phyloP scores from a whole-genome alignment of 2,797 vertebrate genomes.

The Centroberyx gerrardi region DNA sequence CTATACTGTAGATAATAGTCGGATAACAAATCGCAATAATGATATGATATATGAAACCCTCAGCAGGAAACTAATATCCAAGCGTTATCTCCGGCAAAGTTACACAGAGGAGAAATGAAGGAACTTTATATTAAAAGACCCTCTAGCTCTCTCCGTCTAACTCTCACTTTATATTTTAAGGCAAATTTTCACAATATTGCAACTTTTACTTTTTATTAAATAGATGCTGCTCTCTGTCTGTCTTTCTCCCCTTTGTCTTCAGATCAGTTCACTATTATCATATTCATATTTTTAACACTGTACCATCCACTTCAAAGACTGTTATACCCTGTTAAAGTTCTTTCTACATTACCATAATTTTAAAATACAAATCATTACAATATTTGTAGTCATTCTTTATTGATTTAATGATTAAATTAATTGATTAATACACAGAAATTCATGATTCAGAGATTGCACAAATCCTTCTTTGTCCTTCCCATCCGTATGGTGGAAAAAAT shows the following conservation, averaged over 20 bases:
- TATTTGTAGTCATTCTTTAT: no score
- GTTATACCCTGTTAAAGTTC: no score
- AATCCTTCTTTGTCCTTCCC: no score
- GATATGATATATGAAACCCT: slow-evolving; percentile 69
- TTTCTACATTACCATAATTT: no score
- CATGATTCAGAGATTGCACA: no score
- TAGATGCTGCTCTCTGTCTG: slow-evolving; percentile 16
- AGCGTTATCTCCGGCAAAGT: slow-evolving; percentile 64
- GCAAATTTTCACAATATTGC: slow-evolving; percentile 60
- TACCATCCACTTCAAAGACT: no score
- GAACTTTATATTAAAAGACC: slow-evolving; percentile 76
- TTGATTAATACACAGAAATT: no score
- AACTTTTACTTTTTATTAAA: slow-evolving; percentile 53
- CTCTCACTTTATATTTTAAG: slow-evolving; percentile 59
- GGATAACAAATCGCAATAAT: slow-evolving; percentile 72
- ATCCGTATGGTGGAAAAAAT: no score
- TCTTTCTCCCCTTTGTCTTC: background rate
- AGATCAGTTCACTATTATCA: no score
- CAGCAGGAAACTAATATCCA: slow-evolving; percentile 74
- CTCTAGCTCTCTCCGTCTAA: slow-evolving; percentile 33
- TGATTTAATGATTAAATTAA: no score
- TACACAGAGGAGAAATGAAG: slow-evolving; percentile 67
- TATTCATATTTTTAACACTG: no score
- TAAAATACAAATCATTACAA: no score
- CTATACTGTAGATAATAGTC: slow-evolving; percentile 51